A percentile compares a stretch with the other conserved stretches of the same genome.
phyloP scores from a whole-genome alignment of 2,113 vertebrate species.

The Trichomycterus rosablanca region DNA sequence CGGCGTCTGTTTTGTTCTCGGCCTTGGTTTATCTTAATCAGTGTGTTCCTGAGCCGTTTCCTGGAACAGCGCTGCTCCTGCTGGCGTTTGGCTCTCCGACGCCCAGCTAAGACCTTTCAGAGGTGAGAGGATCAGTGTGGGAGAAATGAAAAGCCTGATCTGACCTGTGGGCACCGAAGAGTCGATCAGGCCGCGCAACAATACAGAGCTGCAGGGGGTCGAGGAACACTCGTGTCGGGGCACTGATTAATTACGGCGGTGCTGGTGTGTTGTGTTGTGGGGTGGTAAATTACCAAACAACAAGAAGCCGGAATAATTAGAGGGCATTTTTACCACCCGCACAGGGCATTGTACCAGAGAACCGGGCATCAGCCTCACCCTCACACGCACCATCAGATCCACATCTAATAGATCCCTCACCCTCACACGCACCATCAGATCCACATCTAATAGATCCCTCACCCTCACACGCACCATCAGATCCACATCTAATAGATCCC shows the following conservation, averaged over 20 bases:
- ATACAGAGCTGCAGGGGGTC: constrained; percentile 8
- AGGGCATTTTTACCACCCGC: no score
- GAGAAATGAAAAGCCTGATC: constrained; percentile 56
- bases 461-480: no score
- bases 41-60: constrained; percentile 43
- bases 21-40: constrained; percentile 38
- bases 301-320: not conserved
- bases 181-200: constrained; percentile 44
- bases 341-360: no score
- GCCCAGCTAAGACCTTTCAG: constrained; percentile 32
- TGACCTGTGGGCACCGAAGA: constrained; percentile 48
- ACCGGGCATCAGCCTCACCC: no score
- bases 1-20: constrained; percentile 1
- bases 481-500: no score
- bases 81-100: constrained; percentile 32
- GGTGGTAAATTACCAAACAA: not conserved
- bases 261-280: not conserved
- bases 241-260: constrained; percentile 28
- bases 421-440: no score
- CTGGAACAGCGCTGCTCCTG: constrained; percentile 55
- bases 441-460: no score
- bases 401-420: no score
- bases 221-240: constrained; percentile 19
- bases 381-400: no score
- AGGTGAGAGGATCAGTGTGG: constrained; percentile 52